Evolutionary conservation across 2,888 invertebrate genomes (phyloP).

Genomic region (Polia nebulosa): DNA sequence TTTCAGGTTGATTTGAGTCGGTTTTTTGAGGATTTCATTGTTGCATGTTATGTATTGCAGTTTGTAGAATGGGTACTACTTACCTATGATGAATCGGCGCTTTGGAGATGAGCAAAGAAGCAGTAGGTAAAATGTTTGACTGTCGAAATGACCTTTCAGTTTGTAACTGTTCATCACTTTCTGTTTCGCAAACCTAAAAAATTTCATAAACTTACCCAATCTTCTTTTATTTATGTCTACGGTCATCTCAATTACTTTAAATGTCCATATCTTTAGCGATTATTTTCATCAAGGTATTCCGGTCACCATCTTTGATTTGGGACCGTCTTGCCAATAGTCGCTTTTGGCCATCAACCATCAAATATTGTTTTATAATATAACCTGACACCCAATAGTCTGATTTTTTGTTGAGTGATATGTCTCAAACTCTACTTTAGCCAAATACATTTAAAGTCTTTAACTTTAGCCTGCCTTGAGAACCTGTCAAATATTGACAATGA

Average conservation of each 20-base stretch:
- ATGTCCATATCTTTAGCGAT: neutral
- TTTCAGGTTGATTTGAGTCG: conserved; percentile 53
- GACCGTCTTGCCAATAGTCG: neutral
- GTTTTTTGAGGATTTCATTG: conserved; percentile 40
- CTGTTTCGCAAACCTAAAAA: conserved; percentile 19
- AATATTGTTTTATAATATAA: neutral
- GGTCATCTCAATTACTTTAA: neutral
- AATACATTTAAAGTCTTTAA: too few relatives aligned
- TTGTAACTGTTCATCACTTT: conserved; percentile 26
- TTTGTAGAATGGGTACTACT: conserved; percentile 26
- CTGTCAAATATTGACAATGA: too few relatives aligned
- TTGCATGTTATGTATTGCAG: conserved; percentile 16
- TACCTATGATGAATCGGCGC: conserved; percentile 18
- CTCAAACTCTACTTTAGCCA: too few relatives aligned
- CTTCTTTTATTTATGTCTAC: neutral
- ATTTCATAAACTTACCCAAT: conserved; percentile 23
- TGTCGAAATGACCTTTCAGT: conserved; percentile 32
- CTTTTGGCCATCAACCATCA: neutral
- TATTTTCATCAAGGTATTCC: neutral
- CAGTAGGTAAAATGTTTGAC: conserved; percentile 32
- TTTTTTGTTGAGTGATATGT: too few relatives aligned
- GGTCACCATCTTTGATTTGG: neutral
- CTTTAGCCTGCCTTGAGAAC: too few relatives aligned
- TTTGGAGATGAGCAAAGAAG: conserved; percentile 41
- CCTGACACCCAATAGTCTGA: too few relatives aligned